phyloP scores from a whole-genome alignment of 2,797 vertebrate species.

The Oryzias sinensis region DNA sequence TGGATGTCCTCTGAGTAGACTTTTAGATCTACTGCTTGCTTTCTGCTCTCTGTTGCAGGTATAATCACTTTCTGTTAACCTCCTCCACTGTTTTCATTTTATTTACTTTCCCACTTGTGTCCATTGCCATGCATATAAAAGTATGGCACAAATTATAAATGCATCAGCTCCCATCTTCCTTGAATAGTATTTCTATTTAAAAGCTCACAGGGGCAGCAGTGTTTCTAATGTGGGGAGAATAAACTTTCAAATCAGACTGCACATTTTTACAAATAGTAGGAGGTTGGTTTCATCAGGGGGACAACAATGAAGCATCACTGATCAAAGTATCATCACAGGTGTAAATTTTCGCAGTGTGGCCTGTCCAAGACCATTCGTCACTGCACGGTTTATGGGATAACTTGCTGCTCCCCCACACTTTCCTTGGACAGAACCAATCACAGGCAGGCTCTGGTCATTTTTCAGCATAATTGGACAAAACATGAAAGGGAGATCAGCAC shows the following conservation, averaged over 20 bases:
- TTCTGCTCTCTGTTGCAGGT: conserved; percentile 46
- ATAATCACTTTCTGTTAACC: conserved; percentile 70
- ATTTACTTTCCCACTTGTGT: conserved; percentile 64
- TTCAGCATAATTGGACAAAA: conserved; percentile 45
- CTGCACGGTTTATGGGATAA: conserved; percentile 28
- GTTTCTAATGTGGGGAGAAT: conserved; percentile 42
- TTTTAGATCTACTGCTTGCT: conserved; percentile 48
- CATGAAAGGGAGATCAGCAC: conserved; percentile 22
- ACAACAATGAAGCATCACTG: conserved; percentile 38
- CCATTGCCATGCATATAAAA: conserved; percentile 64
- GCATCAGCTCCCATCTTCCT: conserved; percentile 46
- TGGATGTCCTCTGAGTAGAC: conserved; percentile 52
- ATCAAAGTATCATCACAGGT: conserved; percentile 38
- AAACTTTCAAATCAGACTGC: conserved; percentile 52
- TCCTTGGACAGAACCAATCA: conserved; percentile 45
- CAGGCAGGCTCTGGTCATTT: conserved; percentile 32
- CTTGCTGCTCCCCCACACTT: conserved; percentile 27
- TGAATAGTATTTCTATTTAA: conserved; percentile 42
- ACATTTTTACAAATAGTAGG: conserved; percentile 20
- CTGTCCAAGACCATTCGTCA: conserved; percentile 49
- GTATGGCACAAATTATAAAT: conserved; percentile 62
- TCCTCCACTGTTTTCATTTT: conserved; percentile 52
- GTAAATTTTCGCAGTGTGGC: conserved; percentile 29
- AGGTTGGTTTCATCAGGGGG: conserved; percentile 12
- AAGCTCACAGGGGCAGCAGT: conserved; percentile 28